Conservation (phyloP, 2,888 invertebrate genomes). For the Slavum lentiscoides region DNA sequence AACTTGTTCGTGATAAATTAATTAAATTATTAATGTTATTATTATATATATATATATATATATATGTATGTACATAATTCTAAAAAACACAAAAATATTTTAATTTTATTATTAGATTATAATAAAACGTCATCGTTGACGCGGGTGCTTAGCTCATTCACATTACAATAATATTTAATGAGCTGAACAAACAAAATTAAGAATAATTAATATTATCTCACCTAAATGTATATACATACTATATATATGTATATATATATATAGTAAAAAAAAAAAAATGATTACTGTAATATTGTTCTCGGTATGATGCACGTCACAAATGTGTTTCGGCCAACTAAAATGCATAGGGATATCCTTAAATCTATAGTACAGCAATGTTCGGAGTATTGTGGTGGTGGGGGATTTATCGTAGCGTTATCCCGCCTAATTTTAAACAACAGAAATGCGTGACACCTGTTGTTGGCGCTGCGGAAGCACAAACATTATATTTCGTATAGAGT, state of each 20-base stretch:
- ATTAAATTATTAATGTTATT: too few species aligned
- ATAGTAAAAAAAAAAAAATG: neutral
- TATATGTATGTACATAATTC: too few species aligned
- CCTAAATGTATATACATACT: neutral
- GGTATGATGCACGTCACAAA: neutral
- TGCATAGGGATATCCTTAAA: neutral
- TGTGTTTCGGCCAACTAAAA: neutral
- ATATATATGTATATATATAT: neutral
- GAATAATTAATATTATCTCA: neutral
- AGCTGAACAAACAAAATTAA: neutral
- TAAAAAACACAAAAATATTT: too few species aligned
- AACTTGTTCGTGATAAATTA: too few species aligned
- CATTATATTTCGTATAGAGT: neutral
- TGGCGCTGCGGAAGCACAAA: slow-evolving; percentile 25
- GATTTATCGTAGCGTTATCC: slow-evolving; percentile 10
- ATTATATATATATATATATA: too few species aligned
- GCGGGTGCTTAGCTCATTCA: neutral
- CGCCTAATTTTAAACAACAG: slow-evolving; percentile 32
- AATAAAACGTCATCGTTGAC: too few species aligned
- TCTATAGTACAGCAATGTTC: too few species aligned
- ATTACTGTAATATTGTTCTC: neutral
- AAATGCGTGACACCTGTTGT: slow-evolving; percentile 43
- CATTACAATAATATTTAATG: neutral
- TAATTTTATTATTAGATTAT: too few species aligned
- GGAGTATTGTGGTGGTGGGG: neutral